phyloP scores from a whole-genome alignment of 2,888 invertebrate species.

The Tuberolachnus salignus region DNA sequence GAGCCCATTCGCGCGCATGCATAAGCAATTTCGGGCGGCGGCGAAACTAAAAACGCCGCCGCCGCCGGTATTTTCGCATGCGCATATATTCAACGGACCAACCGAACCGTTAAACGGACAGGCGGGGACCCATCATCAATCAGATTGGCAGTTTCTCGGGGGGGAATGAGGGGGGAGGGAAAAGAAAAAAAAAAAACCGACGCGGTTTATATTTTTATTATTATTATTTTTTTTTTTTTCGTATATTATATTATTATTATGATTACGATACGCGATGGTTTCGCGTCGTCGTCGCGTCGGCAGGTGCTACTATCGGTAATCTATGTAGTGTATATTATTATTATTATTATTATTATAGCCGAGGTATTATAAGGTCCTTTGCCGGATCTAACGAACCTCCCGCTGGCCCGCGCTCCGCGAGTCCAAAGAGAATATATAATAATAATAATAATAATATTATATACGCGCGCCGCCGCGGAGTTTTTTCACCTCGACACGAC shows the following conservation, averaged over 20 bases:
- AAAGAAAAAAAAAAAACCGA: too few species aligned
- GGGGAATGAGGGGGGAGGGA: too few species aligned
- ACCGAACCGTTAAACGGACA: conserved; percentile 56
- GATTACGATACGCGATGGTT: not conserved
- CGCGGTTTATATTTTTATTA: too few species aligned
- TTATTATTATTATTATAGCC: conserved; percentile 1
- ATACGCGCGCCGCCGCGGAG: not conserved
- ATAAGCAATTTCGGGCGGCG: conserved; percentile 51
- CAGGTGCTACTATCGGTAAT: too few species aligned
- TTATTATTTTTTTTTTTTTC: conserved; percentile 8
- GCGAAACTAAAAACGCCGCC: conserved; percentile 40
- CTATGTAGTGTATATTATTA: not conserved
- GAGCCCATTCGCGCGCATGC: conserved; percentile 50
- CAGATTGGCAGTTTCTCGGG: conserved; percentile 55
- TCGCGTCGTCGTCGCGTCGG: not conserved
- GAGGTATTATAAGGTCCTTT: conserved; percentile 2
- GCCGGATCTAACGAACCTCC: conserved; percentile 51
- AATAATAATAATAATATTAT: too few species aligned
- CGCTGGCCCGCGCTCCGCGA: conserved; percentile 23
- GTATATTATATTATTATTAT: too few species aligned
- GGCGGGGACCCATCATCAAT: conserved; percentile 56
- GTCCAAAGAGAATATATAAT: conserved; percentile 10
- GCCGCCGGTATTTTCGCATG: not conserved
- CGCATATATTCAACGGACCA: conserved; percentile 43
- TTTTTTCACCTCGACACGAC: conserved; percentile 50